phyloP scores from a whole-genome alignment of 2,113 vertebrate species.

The Catharus minimus region DNA sequence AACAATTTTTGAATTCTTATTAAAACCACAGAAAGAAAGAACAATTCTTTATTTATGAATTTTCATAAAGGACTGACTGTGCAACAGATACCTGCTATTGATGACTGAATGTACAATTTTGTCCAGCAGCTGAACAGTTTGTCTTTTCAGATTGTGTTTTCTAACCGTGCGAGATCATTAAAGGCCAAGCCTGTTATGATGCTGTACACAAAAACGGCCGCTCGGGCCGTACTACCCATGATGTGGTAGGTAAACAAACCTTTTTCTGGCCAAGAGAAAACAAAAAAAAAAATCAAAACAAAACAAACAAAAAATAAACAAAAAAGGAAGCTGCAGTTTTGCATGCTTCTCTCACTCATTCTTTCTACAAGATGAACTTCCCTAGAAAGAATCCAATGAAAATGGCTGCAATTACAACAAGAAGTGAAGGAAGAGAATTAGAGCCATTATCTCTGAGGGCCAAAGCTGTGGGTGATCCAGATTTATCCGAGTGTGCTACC shows the following conservation, averaged over 20 bases:
- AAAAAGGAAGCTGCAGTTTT: conserved; percentile 75
- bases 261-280: conserved; percentile 81
- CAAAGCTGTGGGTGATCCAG: conserved; percentile 81
- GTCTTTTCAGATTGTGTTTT: conserved; percentile 76
- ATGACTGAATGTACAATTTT: conserved; percentile 80
- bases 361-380: conserved; percentile 98
- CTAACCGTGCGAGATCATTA: conserved; percentile 87
- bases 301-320: not conserved
- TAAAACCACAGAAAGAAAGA: conserved; percentile 88
- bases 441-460: conserved; percentile 86
- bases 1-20: conserved; percentile 90
- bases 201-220: conserved; percentile 88
- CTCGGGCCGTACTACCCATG: conserved; percentile 88
- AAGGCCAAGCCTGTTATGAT: conserved; percentile 88
- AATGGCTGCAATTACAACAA: conserved; percentile 98
- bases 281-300: conserved; percentile 38
- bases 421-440: conserved; percentile 93
- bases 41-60: conserved; percentile 81
- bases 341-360: conserved; percentile 78
- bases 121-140: conserved; percentile 80
- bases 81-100: conserved; percentile 81
- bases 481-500: conserved; percentile 86
- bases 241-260: conserved; percentile 93
- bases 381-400: conserved; percentile 99
- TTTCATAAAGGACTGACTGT: conserved; percentile 83